phyloP scores from a whole-genome alignment of 2,113 vertebrate genomes.

The Vulpes vulpes region DNA sequence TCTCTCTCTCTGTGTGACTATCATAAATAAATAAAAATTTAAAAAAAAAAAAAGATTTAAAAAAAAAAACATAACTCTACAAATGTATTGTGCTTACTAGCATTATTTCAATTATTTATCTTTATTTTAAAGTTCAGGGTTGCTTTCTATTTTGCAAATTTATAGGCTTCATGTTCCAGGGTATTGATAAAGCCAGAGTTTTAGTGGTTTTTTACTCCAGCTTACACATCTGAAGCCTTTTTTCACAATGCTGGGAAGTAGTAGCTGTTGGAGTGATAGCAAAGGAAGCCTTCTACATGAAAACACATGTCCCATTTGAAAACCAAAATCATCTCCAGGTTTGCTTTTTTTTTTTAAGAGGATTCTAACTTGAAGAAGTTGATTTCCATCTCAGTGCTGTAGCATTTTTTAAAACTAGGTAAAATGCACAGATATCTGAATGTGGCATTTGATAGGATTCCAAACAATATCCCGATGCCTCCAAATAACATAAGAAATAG shows the following conservation, averaged over 20 bases:
- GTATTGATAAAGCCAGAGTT: conserved; percentile 28
- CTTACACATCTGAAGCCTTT: conserved; percentile 32
- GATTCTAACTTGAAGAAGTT: background rate
- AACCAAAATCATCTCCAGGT: conserved; percentile 34
- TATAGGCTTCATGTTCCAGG: conserved; percentile 20
- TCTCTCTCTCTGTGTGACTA: too few species aligned
- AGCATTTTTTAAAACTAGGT: background rate
- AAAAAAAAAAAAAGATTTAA: too few species aligned
- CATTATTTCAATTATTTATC: background rate
- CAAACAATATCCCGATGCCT: conserved; percentile 14
- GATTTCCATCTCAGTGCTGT: conserved; percentile 36
- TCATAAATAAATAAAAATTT: too few species aligned
- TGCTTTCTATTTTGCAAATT: conserved; percentile 54
- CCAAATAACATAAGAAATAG: conserved; percentile 7
- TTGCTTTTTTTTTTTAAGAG: conserved; percentile 5
- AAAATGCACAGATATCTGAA: conserved; percentile 42
- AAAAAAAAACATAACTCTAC: background rate
- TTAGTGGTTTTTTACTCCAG: conserved; percentile 18
- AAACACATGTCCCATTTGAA: background rate
- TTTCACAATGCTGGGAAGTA: background rate
- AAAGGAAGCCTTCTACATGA: background rate
- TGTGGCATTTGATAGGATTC: conserved; percentile 42
- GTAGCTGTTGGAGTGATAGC: background rate
- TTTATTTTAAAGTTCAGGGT: conserved; percentile 47
- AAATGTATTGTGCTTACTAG: conserved; percentile 3